Evolutionary conservation across 2,888 invertebrate species (phyloP).

Genomic region (Apamea epomidion): DNA sequence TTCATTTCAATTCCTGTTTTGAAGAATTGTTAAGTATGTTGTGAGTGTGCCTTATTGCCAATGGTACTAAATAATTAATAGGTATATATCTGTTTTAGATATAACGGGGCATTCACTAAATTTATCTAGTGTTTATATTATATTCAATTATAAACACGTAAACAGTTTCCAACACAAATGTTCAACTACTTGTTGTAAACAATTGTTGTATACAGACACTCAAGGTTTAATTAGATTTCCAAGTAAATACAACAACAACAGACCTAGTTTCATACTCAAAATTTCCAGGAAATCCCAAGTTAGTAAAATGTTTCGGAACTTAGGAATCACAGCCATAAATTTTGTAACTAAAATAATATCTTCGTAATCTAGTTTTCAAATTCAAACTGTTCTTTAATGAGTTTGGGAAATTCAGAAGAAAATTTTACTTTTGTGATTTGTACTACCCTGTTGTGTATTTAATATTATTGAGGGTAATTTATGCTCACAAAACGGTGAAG

Average conservation of each 20-base stretch:
- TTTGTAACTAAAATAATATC: conserved; percentile 13
- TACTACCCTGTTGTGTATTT: not conserved
- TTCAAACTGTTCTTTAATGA: not conserved
- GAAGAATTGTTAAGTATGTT: not conserved
- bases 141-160: not conserved
- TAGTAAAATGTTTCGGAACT: conserved; percentile 25
- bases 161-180: conserved; percentile 29
- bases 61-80: not conserved
- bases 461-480: no score
- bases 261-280: not conserved
- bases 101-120: not conserved
- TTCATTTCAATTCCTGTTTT: not conserved
- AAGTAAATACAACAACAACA: conserved; percentile 28
- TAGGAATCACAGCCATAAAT: conserved; percentile 22
- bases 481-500: no score
- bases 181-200: conserved; percentile 20
- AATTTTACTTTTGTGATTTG: not conserved
- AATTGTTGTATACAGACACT: conserved; percentile 1
- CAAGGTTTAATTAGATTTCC: conserved; percentile 7
- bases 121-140: no score
- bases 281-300: conserved; percentile 12
- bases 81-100: no score
- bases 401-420: not conserved
- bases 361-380: not conserved
- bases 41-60: not conserved